These are phyloP conservation scores for Pantherophis vulpinus DNA, from an alignment of 2,797 vertebrate species.

Conservation along the genomic window DNA sequence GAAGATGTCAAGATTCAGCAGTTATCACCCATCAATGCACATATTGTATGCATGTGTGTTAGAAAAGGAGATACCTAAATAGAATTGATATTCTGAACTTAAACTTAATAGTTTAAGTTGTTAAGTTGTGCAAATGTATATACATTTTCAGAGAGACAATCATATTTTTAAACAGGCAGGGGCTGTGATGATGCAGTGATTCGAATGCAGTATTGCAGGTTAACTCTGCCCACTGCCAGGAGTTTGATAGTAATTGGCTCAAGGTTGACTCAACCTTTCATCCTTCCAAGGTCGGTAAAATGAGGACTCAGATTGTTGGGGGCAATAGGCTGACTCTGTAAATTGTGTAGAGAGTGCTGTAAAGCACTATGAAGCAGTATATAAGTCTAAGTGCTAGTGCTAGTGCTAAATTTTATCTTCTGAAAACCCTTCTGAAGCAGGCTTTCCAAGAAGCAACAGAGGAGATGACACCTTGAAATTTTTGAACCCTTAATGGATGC, in stretches of 20 bases:
- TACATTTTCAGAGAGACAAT: background rate
- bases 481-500: background rate
- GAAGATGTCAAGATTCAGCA: background rate
- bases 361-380: background rate
- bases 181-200: background rate
- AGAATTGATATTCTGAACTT: background rate
- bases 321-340: background rate
- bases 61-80: background rate
- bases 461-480: background rate
- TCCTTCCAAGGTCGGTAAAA: background rate
- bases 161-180: background rate
- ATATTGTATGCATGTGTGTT: background rate
- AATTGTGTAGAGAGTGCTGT: background rate
- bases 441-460: background rate
- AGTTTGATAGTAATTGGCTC: background rate
- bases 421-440: background rate
- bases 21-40: background rate
- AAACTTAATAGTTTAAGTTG: background rate
- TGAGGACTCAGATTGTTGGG: background rate
- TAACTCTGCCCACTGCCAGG: background rate
- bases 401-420: background rate
- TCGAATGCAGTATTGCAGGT: background rate
- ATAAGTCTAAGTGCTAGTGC: background rate
- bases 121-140: background rate
- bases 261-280: background rate